Base-by-base conservation (phyloP, 2,888 invertebrate genomes). In the Silvanus unidentatus region DNA sequence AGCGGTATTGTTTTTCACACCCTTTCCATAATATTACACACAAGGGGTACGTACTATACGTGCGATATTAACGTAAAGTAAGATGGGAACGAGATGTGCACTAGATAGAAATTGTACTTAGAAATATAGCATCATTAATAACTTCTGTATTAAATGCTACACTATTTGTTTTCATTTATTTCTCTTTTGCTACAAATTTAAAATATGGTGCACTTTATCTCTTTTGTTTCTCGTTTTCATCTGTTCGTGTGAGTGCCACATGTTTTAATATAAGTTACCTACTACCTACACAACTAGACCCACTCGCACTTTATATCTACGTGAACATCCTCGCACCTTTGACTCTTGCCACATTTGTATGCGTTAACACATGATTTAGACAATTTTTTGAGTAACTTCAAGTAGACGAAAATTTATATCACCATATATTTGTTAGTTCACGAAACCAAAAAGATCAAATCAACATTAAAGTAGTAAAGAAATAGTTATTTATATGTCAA, bases 121-220 rank as follows among this genome's bases (percentile, higher is more conserved):
- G 66, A 67, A 66, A 65, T 67, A 67, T 65, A 58, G 64, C 55
- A 63, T 65, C 69, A 69, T 69, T 69, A 68, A 69, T 70, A 68
- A 68, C 61, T 67, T 64, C 32, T 61, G 63, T 68, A 68, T 69
- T 68, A 68, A 67, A 69, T 68, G 68, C 64, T 63, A 63, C 60
- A 64, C 68, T 68, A 68, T 69, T 68, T 67, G 65, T 69, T 68
- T 68, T 65, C 66, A 69, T 69, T 68, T 68, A 63, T 63, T 65
- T 60, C 62, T 59, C 58, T 64, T 66, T 63, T 57, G 50, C 51
- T 47, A 42, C 50, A 56, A 58, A 65, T 59, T 61, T 62, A 62
- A 63, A 63, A 64, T 63, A 62, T 61, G 58, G 56, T 53, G 51
- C 51, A 54, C 57, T 64, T 56, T 52, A 48, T 63, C 64, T 61